Percentiles rank a stretch among this genome's conserved stretches.
phyloP scores from a whole-genome alignment of 2,113 vertebrate species.

The Gymnocephalus cernua region DNA sequence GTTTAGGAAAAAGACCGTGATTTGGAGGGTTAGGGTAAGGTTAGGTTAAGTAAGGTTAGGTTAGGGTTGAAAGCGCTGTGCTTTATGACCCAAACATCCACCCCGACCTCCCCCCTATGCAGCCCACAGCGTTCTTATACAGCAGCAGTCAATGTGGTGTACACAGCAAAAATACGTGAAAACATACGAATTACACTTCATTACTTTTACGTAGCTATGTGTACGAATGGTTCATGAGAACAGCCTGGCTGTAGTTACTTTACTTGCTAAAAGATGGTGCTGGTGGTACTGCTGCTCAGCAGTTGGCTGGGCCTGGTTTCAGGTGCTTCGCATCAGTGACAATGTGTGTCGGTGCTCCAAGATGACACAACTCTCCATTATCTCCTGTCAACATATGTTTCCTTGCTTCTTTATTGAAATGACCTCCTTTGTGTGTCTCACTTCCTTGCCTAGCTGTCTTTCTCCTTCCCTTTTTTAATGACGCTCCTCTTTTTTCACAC shows the following conservation, averaged over 20 bases:
- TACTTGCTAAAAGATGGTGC: not conserved
- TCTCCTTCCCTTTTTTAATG: not conserved
- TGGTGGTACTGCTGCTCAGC: not conserved
- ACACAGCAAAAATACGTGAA: no score
- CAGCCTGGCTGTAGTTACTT: not conserved
- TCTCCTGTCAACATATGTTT: not conserved
- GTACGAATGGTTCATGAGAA: no score
- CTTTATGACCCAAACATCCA: no score
- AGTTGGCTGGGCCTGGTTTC: not conserved
- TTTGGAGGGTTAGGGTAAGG: no score
- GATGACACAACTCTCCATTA: not conserved
- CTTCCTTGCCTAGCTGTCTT: not conserved
- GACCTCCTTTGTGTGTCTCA: not conserved
- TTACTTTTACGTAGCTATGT: no score
- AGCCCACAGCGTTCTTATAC: no score
- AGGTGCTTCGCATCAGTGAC: not conserved
- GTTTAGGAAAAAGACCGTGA: no score
- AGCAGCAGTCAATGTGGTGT: no score
- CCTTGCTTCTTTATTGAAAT: not conserved
- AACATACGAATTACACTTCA: no score
- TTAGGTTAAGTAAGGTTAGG: no score
- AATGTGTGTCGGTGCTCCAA: not conserved
- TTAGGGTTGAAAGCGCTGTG: no score
- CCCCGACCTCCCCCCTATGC: no score
- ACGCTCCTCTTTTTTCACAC: constrained; percentile 17